phyloP scores from a whole-genome alignment of 2,113 vertebrate species.

The Chionodraco myersi region DNA sequence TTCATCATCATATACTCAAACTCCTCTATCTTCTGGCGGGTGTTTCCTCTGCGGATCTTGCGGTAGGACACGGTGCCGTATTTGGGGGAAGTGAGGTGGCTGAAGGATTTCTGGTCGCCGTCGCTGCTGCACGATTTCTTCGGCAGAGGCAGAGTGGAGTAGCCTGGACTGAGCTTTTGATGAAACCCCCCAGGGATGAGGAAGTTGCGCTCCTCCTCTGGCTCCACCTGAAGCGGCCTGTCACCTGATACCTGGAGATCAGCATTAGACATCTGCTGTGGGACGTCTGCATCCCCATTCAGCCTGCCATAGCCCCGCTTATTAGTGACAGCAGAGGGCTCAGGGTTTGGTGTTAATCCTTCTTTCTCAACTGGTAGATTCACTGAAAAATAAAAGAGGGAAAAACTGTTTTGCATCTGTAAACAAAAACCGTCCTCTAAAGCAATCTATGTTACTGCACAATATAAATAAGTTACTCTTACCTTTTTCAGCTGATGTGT shows the following conservation, averaged over 20 bases:
- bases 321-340: constrained; percentile 11
- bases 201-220: constrained; percentile 33
- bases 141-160: constrained; percentile 59
- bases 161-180: constrained; percentile 59
- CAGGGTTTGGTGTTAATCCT: constrained; percentile 14
- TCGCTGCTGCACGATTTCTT: constrained; percentile 65
- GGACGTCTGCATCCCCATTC: constrained; percentile 1
- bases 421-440: neutral
- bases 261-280: constrained; percentile 20
- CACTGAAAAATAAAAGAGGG: constrained; percentile 33
- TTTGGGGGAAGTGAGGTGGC: constrained; percentile 86
- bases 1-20: constrained; percentile 93
- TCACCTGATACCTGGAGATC: constrained; percentile 14
- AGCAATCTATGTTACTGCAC: neutral
- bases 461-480: constrained; percentile 14
- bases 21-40: constrained; percentile 92
- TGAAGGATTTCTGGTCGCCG: constrained; percentile 79
- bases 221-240: constrained; percentile 28
- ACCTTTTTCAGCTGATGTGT: constrained; percentile 41
- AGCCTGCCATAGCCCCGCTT: neutral
- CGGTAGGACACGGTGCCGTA: constrained; percentile 96
- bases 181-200: constrained; percentile 14
- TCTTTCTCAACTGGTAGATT: constrained; percentile 23
- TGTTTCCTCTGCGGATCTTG: constrained; percentile 94
- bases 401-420: neutral